Conservation (phyloP, 2,888 invertebrate species). For the Aporophyla nigra region DNA sequence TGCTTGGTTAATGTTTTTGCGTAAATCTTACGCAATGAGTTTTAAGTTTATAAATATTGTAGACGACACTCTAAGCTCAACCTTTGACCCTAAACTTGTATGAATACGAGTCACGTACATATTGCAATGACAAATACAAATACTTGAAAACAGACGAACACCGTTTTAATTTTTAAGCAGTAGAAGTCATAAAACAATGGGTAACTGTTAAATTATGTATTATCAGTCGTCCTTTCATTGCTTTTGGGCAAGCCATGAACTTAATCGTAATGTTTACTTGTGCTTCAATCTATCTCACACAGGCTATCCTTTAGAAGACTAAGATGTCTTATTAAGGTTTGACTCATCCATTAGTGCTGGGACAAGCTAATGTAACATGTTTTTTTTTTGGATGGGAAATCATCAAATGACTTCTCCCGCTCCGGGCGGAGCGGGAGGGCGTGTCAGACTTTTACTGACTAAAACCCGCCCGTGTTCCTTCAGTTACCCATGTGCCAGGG, state of each 20-base stretch:
- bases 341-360: not conserved
- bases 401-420: no score
- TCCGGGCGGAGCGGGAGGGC: no score
- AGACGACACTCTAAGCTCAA: not conserved
- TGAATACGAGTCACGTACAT: not conserved
- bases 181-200: slow-evolving; percentile 1
- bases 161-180: slow-evolving; percentile 1
- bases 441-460: no score
- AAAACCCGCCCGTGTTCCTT: no score
- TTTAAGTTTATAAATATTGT: not conserved
- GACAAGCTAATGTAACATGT: no score
- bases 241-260: slow-evolving; percentile 19
- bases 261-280: slow-evolving; percentile 38
- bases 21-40: slow-evolving; percentile 10
- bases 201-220: slow-evolving; percentile 23
- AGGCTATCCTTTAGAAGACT: not conserved
- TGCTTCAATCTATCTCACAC: slow-evolving; percentile 21
- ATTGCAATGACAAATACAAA: not conserved
- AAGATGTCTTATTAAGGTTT: not conserved
- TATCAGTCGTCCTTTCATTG: slow-evolving; percentile 8
- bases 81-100: not conserved
- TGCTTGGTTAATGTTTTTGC: not conserved
- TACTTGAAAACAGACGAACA: not conserved
- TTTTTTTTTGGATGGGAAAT: no score
- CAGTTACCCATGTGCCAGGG: no score